Evolutionary conservation across 2,113 vertebrate genomes (phyloP), one percentile per base, ranked within the genome.

Genomic region (Chinchilla lanigera): DNA sequence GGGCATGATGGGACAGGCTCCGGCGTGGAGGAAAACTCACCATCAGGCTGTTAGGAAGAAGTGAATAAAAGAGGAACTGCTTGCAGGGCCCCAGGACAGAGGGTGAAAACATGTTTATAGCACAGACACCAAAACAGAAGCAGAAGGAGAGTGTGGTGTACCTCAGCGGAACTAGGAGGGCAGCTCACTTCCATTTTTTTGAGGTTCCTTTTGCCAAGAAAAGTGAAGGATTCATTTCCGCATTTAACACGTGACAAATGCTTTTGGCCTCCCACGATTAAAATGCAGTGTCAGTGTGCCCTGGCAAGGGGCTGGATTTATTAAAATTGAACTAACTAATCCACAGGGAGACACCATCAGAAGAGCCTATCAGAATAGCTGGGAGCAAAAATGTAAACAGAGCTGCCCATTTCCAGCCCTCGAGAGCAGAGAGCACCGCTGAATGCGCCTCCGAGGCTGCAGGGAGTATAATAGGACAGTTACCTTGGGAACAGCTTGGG

Each of bases 71-170:
- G 95, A 77, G 60, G 96, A 97, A 95, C 81, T 58, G 52, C 24
- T n/a, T 47, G 80, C 5, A 75, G 16, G 56, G 75, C 50, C 71
- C 13, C 41, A 89, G 67, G 44, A 61, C 44, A 71, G n/a, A 71
- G 0, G 33, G 44, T 41, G 81, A 94, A 96, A 96, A 97, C 89
- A 85, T 87, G 67, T 93, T 98, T 97, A 97, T 75, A 12, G 14
- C 50, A 81, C 5, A 60, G 65, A 94, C 85, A 80, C 85, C 38
- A 41, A 87, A 92, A 87, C 0, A 81, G 87, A 93, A 11, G 80
- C 61, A 12, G 47, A 41, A 56, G 58, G 73, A 63, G 24, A 35
- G 38, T 78, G 73, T 19, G 38, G 71, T 2, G 73, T 7, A 30
- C 61, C 38, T 86, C 41, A 47, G 44, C 10, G 35, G 60, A 20